Evolutionary conservation across 1,140 invertebrate genomes (phyloP).

Genomic region (Sesamia nonagrioides): DNA sequence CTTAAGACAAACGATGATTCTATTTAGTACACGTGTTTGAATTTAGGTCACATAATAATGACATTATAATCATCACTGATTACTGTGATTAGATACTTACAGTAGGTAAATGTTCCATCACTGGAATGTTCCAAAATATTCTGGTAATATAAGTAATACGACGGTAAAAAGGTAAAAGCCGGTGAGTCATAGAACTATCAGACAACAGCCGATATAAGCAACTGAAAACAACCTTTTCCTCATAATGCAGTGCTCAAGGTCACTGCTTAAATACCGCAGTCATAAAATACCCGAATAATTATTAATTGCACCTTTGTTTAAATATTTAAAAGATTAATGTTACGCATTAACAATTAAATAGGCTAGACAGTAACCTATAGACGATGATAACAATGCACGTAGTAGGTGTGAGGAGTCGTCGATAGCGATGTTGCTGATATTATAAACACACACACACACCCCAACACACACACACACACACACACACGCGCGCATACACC

Average conservation of each 20-base stretch:
- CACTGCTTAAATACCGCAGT: background rate
- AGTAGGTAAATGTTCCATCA: background rate
- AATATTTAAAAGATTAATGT: constrained; percentile 6
- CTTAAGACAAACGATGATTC: too few species aligned
- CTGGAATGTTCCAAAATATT: background rate
- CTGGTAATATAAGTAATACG: background rate
- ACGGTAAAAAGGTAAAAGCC: background rate
- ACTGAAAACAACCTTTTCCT: too few species aligned
- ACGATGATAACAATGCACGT: background rate
- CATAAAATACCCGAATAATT: background rate
- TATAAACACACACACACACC: constrained; percentile 16
- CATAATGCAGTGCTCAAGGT: too few species aligned
- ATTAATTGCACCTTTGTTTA: background rate
- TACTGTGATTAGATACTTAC: background rate
- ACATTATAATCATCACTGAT: too few species aligned
- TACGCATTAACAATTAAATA: background rate
- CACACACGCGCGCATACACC: background rate
- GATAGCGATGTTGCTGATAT: constrained; percentile 15
- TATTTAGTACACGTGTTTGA: too few species aligned
- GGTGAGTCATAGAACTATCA: background rate
- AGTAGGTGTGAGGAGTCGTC: constrained; percentile 16
- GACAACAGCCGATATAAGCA: too few species aligned
- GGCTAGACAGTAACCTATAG: constrained; percentile 10
- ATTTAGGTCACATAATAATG: too few species aligned
- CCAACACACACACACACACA: constrained; percentile 10